These are phyloP conservation scores for Oreochromis mossambicus DNA, from an alignment of 2,797 vertebrate genomes.

Conservation along the genomic window DNA sequence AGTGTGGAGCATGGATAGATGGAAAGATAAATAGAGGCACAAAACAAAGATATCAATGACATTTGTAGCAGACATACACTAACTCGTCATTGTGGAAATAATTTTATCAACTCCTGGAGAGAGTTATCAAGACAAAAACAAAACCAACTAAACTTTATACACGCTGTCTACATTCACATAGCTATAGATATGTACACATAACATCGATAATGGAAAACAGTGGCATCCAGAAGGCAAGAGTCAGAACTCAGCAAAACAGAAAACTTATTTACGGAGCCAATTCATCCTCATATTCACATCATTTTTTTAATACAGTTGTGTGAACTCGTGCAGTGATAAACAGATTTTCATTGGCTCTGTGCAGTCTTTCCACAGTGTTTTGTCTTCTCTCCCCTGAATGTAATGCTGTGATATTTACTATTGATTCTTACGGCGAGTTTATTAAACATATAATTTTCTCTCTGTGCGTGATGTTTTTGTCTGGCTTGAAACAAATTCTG, in stretches of 20 bases:
- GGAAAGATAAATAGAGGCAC: background rate
- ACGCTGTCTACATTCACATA: background rate
- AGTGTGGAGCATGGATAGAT: background rate
- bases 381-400: background rate
- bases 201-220: background rate
- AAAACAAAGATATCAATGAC: background rate
- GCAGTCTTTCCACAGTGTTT: background rate
- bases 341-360: background rate
- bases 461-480: background rate
- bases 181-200: background rate
- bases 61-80: background rate
- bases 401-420: background rate
- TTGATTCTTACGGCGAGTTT: background rate
- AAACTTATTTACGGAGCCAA: background rate
- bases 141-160: background rate
- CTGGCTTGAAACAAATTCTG: background rate
- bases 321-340: background rate
- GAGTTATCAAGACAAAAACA: background rate
- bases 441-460: background rate
- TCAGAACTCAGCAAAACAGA: background rate
- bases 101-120: background rate
- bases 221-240: background rate
- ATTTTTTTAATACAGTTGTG: background rate
- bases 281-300: background rate
- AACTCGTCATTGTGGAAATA: background rate